Percentiles rank a stretch among this genome's conserved stretches.
These are phyloP conservation scores for Thinocorus orbignyianus DNA, from an alignment of 2,113 vertebrate species.

Conservation along the genomic window DNA sequence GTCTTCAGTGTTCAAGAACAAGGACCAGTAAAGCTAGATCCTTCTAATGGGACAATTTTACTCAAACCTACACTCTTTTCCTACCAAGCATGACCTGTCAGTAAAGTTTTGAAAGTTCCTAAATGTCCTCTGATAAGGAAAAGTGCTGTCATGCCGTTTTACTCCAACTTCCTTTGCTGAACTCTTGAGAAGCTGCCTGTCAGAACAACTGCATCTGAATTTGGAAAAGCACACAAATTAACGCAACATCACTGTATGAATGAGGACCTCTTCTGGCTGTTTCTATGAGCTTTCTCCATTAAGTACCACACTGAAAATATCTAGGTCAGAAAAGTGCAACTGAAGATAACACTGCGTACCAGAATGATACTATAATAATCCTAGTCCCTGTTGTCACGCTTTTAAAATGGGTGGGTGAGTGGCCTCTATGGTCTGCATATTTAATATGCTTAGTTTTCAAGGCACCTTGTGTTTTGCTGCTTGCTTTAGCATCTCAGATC, in stretches of 20 bases:
- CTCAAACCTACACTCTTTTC: not conserved
- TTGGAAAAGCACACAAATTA: not conserved
- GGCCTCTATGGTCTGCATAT: not conserved
- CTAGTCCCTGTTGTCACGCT: not conserved
- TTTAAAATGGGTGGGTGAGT: not conserved
- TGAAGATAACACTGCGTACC: not conserved
- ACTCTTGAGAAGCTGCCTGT: not conserved
- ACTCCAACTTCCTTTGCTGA: not conserved
- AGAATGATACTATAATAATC: not conserved
- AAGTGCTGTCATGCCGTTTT: not conserved
- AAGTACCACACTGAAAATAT: not conserved
- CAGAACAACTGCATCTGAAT: not conserved
- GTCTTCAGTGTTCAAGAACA: not conserved
- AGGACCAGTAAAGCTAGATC: not conserved
- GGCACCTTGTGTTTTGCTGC: not conserved
- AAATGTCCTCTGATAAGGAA: not conserved
- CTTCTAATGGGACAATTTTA: not conserved
- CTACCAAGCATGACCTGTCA: not conserved
- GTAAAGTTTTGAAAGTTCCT: not conserved
- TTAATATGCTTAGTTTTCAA: not conserved
- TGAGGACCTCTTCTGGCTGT: slow-evolving; percentile 63
- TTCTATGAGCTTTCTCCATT: slow-evolving; percentile 19
- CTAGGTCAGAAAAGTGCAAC: slow-evolving; percentile 23
- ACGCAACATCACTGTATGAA: slow-evolving; percentile 17
- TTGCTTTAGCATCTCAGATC: not conserved